Evolutionary conservation across 2,888 invertebrate species (phyloP).

Genomic region (Notodonta dromedarius): DNA sequence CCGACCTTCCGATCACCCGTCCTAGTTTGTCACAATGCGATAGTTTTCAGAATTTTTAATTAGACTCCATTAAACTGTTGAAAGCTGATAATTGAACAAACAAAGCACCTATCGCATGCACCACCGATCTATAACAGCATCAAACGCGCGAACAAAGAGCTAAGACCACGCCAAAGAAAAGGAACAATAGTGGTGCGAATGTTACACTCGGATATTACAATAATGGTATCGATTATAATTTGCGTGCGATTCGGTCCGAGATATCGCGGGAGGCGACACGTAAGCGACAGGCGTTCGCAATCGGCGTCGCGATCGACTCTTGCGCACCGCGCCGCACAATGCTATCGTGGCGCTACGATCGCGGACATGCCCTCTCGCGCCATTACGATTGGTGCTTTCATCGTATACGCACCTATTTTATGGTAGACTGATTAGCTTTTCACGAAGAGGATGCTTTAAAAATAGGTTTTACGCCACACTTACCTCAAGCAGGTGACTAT

Average conservation of each 20-base stretch:
- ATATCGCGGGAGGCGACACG: slow-evolving; percentile 77
- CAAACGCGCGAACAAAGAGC: slow-evolving; percentile 54
- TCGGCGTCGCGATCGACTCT: slow-evolving; percentile 78
- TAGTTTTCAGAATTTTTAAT: slow-evolving; percentile 21
- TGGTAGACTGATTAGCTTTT: slow-evolving; percentile 69
- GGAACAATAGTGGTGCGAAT: slow-evolving; percentile 77
- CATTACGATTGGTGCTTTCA: slow-evolving; percentile 76
- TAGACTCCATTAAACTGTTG: slow-evolving; percentile 46
- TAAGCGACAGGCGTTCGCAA: slow-evolving; percentile 80
- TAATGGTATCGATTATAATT: slow-evolving; percentile 85
- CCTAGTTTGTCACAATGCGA: no score
- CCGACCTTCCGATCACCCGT: no score
- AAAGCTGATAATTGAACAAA: slow-evolving; percentile 51
- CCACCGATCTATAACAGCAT: slow-evolving; percentile 45
- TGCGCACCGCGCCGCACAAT: slow-evolving; percentile 74
- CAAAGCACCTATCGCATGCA: slow-evolving; percentile 41
- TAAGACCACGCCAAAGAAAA: slow-evolving; percentile 59
- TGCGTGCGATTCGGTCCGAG: slow-evolving; percentile 80
- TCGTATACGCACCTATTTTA: slow-evolving; percentile 66
- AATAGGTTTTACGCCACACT: not conserved
- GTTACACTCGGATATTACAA: slow-evolving; percentile 80
- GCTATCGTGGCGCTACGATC: slow-evolving; percentile 80
- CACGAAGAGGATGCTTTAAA: slow-evolving; percentile 20
- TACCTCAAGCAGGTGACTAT: no score
- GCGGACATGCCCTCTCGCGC: slow-evolving; percentile 76